A percentile compares a stretch with the other conserved stretches of the same genome.
Evolutionary conservation across 2,113 vertebrate genomes (phyloP).

Genomic region (Dissostichus mawsoni): DNA sequence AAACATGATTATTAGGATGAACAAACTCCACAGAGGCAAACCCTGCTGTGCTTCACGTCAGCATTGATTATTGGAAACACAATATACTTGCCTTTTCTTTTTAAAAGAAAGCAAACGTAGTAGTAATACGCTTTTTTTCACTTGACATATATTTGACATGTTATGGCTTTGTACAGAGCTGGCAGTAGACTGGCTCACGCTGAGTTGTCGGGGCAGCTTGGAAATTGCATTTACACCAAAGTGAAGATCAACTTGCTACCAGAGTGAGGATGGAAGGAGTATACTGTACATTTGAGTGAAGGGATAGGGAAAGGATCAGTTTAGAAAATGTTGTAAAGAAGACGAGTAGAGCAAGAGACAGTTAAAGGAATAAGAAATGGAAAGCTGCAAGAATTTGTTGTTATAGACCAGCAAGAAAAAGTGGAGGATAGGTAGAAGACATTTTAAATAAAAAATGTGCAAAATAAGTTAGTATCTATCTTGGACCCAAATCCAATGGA

Average conservation of each 20-base stretch:
- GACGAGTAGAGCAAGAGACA: neutral
- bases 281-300: neutral
- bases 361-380: neutral
- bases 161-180: neutral
- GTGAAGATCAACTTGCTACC: neutral
- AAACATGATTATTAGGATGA: slow-evolving; percentile 1
- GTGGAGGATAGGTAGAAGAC: neutral
- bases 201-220: neutral
- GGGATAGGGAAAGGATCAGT: too few species aligned
- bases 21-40: neutral
- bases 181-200: neutral
- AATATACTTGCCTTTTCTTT: neutral
- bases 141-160: neutral
- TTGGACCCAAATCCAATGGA: too few species aligned
- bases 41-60: neutral
- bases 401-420: neutral
- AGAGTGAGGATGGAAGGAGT: neutral
- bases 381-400: neutral
- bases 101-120: neutral
- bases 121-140: neutral
- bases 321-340: neutral
- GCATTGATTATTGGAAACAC: neutral
- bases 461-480: neutral
- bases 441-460: neutral
- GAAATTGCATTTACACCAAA: neutral